Evolutionary conservation across 1,140 invertebrate genomes (phyloP), one percentile per base, ranked within the genome.

Genomic region (Cyclargus thomasi): DNA sequence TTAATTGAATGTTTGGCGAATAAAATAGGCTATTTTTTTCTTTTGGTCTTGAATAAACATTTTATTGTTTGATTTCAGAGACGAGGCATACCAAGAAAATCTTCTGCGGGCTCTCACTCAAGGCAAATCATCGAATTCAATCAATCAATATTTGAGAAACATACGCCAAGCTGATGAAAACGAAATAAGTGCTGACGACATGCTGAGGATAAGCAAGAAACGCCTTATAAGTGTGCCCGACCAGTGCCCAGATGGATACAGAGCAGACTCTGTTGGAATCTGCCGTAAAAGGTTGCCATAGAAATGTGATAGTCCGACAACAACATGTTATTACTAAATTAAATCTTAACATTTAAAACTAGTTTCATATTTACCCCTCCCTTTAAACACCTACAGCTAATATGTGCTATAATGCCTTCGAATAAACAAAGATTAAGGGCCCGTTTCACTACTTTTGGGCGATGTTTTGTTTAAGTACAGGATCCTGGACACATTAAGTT

Each of bases 201-300:
- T 67, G 23, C 29, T 67, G 3, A 21, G 55, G 62, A 35, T 67
- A 14, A 55, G 64, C 20, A 57, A 66, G 10, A 22, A 65, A 16
- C 77, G 62, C 63, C 73, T 85, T 18, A 81, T 86, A 59, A 76
- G 59, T 29, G 76, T 86, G 53, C 83, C 83, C 7, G 74, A 76
- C 57, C 82, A 86, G 57, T 86, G 84, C 69, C 82, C 82, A 8
- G 53, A 18, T 47, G 84, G 84, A 14, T 81, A 76, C 62, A 77
- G 39, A 67, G 76, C 82, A 6, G 83, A 86, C 35, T 78, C 77
- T 57, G 66, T 78, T 23, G 81, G 81, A 23, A 69, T 74, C 64
- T 86, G 83, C 67, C 76, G 82, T 1, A 64, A 68, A 63, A 74
- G 75, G 16, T 73, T 78, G 36, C 36, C 18, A 14, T 64, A 63